Percentiles rank a stretch among this genome's conserved stretches.
Evolutionary conservation across 2,888 invertebrate species (phyloP).

Genomic region (Hemicrepidius hirtus): DNA sequence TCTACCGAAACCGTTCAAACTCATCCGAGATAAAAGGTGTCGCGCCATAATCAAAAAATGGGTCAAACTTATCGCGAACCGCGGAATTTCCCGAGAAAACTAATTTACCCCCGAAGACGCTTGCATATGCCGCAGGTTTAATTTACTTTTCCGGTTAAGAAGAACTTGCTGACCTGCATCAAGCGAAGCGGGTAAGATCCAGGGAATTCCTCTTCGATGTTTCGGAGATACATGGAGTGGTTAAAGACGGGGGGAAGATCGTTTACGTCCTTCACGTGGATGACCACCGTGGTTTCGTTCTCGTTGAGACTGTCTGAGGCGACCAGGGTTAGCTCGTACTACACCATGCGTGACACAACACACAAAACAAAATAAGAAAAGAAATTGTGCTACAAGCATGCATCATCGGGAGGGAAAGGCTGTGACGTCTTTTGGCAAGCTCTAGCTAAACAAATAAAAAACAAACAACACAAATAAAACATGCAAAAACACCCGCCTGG

Average conservation of each 20-base stretch:
- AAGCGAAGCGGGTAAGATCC: slow-evolving; percentile 82
- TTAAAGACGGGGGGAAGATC: slow-evolving; percentile 91
- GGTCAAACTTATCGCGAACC: slow-evolving; percentile 27
- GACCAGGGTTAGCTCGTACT: slow-evolving; percentile 92
- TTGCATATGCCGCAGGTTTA: slow-evolving; percentile 29
- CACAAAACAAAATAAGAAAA: slow-evolving; percentile 46
- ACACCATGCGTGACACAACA: slow-evolving; percentile 70
- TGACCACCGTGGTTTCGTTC: slow-evolving; percentile 88
- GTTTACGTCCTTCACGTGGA: slow-evolving; percentile 90
- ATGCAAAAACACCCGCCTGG: slow-evolving; percentile 78
- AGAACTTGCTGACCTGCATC: slow-evolving; percentile 78
- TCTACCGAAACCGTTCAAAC: slow-evolving; percentile 5
- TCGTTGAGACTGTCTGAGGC: slow-evolving; percentile 94
- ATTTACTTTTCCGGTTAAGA: slow-evolving; percentile 41
- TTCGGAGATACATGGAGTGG: slow-evolving; percentile 81
- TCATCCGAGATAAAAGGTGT: slow-evolving; percentile 19
- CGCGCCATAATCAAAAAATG: slow-evolving; percentile 33
- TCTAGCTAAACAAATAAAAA: slow-evolving; percentile 40
- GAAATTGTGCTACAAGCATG: slow-evolving; percentile 45
- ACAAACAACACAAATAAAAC: neutral
- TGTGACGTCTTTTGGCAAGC: slow-evolving; percentile 20
- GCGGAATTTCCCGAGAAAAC: slow-evolving; percentile 37
- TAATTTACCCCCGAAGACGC: slow-evolving; percentile 34
- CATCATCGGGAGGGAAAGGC: slow-evolving; percentile 30
- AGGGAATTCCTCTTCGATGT: slow-evolving; percentile 84